phyloP scores from a whole-genome alignment of 2,113 vertebrate genomes.

The Abramis brama region DNA sequence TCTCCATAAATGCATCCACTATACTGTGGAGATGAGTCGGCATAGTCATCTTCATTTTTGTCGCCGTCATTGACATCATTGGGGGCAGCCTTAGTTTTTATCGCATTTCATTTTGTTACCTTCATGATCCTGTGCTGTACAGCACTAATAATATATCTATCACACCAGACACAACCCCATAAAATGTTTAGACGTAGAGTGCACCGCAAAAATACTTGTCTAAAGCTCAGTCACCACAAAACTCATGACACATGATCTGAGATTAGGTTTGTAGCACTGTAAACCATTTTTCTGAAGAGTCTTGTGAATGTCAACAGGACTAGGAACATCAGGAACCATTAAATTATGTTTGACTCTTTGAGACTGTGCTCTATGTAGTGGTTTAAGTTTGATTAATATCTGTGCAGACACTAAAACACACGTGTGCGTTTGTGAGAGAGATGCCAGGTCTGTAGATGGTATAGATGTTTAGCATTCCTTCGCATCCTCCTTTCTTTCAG shows the following conservation, averaged over 20 bases:
- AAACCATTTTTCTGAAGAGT: conserved; percentile 7
- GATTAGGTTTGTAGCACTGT: not conserved
- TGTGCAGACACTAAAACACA: not conserved
- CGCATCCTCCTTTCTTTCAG: conserved; percentile 23
- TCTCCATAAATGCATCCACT: too few species aligned
- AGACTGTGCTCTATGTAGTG: not conserved
- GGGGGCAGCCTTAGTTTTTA: too few species aligned
- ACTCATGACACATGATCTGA: not conserved
- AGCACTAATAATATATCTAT: not conserved
- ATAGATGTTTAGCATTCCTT: conserved; percentile 48
- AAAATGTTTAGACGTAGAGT: not conserved
- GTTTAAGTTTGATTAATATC: conserved; percentile 19
- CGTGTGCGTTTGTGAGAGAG: not conserved
- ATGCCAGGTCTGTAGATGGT: conserved; percentile 10
- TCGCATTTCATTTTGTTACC: not conserved
- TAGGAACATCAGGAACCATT: not conserved
- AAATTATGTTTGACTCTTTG: not conserved
- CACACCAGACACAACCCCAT: not conserved
- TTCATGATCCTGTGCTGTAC: not conserved
- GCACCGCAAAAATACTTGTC: not conserved
- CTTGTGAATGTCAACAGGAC: not conserved
- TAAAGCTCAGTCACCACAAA: not conserved
- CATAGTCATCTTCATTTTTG: too few species aligned
- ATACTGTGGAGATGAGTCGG: too few species aligned
- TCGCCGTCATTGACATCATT: too few species aligned